phyloP scores from a whole-genome alignment of 30 jellyfish, hydroid and myxozoan species.

The Pseudorhiza aurosa region DNA sequence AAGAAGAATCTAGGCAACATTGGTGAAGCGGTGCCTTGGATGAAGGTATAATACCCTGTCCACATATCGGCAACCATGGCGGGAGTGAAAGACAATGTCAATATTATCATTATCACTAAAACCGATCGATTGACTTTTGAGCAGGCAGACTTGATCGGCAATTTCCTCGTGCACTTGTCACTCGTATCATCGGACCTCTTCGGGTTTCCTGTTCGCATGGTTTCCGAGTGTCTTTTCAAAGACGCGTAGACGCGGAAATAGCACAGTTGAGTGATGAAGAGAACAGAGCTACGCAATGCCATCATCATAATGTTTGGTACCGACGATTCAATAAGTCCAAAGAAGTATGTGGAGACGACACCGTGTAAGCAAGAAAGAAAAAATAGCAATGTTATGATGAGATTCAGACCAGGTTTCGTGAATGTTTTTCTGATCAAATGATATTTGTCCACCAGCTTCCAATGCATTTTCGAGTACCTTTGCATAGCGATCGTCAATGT shows the following conservation, averaged over 20 bases:
- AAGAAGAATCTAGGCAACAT: slow-evolving; percentile 25
- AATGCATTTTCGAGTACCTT: slow-evolving; percentile 3
- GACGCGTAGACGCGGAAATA: slow-evolving; percentile 19
- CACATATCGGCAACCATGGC: slow-evolving; percentile 7
- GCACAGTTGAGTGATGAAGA: not conserved
- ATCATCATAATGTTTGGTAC: slow-evolving; percentile 39
- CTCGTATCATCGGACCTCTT: not conserved
- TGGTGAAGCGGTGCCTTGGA: slow-evolving; percentile 17
- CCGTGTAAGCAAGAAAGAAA: slow-evolving; percentile 21
- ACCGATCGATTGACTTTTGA: slow-evolving; percentile 6
- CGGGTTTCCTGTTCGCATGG: not conserved
- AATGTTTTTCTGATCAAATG: not conserved
- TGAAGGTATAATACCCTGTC: slow-evolving; percentile 52
- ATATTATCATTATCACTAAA: not conserved
- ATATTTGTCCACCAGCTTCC: not conserved
- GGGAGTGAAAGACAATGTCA: slow-evolving; percentile 2
- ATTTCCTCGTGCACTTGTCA: not conserved
- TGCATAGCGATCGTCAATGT: slow-evolving; percentile 30
- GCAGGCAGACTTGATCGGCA: not conserved
- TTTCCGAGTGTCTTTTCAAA: slow-evolving; percentile 1
- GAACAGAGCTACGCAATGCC: not conserved
- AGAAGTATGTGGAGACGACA: slow-evolving; percentile 24
- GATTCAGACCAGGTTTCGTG: not conserved
- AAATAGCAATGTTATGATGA: not conserved
- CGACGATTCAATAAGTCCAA: not conserved